These are phyloP conservation scores for Pseudomugil tenellus DNA, from an alignment of 2,797 vertebrate species.

Conservation along the genomic window DNA sequence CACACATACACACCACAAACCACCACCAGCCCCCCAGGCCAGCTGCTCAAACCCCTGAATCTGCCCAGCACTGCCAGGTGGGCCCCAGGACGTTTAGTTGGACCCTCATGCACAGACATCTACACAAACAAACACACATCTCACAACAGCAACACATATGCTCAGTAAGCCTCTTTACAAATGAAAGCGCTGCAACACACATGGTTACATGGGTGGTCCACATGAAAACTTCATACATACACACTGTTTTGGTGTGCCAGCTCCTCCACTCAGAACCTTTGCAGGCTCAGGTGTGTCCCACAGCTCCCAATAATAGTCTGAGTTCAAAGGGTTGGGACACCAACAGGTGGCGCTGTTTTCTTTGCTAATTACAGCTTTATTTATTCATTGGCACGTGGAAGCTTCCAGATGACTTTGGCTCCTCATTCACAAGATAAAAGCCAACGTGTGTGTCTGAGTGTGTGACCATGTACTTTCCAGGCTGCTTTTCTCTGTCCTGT, in stretches of 20 bases:
- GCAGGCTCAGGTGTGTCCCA: constrained; percentile 73
- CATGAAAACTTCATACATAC: constrained; percentile 34
- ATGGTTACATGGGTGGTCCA: constrained; percentile 64
- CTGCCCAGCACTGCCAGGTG: constrained; percentile 73
- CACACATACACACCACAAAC: constrained; percentile 44
- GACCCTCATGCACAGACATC: constrained; percentile 47
- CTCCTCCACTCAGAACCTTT: constrained; percentile 49
- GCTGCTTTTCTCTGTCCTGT: constrained; percentile 18
- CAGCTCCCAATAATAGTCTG: constrained; percentile 57
- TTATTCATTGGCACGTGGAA: constrained; percentile 76
- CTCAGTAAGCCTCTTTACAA: constrained; percentile 73
- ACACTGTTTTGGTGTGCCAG: constrained; percentile 46
- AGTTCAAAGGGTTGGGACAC: constrained; percentile 64
- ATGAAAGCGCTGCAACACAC: constrained; percentile 68
- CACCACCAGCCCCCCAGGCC: constrained; percentile 69
- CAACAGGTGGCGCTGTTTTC: constrained; percentile 85
- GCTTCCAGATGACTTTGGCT: constrained; percentile 78
- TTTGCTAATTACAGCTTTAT: constrained; percentile 79
- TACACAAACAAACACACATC: constrained; percentile 15
- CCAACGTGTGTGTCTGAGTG: constrained; percentile 23
- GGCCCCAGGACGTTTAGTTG: constrained; percentile 71
- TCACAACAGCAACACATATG: constrained; percentile 74
- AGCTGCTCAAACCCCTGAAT: constrained; percentile 77
- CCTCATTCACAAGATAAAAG: constrained; percentile 58
- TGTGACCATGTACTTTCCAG: constrained; percentile 21